Evolutionary conservation across 2,113 vertebrate species (phyloP), one percentile per base, ranked within the genome.

Genomic region (Butorides virescens): DNA sequence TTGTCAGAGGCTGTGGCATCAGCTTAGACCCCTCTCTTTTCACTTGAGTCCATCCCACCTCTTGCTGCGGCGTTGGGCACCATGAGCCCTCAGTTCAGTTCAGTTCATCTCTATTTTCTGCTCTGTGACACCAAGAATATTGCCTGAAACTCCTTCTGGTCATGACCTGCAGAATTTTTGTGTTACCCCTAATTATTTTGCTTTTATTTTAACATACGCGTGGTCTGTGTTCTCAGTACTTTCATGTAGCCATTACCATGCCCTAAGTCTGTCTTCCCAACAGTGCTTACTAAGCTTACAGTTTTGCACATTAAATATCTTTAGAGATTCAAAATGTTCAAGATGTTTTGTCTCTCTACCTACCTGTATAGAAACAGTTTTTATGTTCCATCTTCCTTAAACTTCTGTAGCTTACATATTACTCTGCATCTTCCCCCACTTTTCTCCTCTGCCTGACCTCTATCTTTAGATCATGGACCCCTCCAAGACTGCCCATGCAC

Each of bases 401-500:
- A 20, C 5, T n/a, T 84, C 18, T 58, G 2, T 18, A 25, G 2
- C 5, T 56, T 46, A 13, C 3, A 3, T 37, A 15, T 20, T 58
- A 3, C 17, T 65, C 44, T 59, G 7, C 13, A 42, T 32, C n/a
- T 75, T 83, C n/a, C 3, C 2, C 9, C 1, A 2, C 0, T 62
- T 56, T 68, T 12, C 15, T 25, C 10, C 3, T 79, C 36, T 76
- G 6, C 46, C 29, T 59, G 42, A 67, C 3, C 12, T 91, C 0
- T 3, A 3, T 27, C 15, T 61, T 63, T 36, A 52, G 30, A 25
- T 36, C 0, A 0, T 7, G 19, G 37, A 70, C 29, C 7, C 10
- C 6, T 36, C 30, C 23, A 20, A 2, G 14, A 10, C 8, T 58
- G 8, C 30, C 30, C 6, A 10, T 29, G 23, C 15, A n/a, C 23